Evolutionary conservation across 2,888 invertebrate species (phyloP).

Genomic region (Macrosiphum euphorbiae): DNA sequence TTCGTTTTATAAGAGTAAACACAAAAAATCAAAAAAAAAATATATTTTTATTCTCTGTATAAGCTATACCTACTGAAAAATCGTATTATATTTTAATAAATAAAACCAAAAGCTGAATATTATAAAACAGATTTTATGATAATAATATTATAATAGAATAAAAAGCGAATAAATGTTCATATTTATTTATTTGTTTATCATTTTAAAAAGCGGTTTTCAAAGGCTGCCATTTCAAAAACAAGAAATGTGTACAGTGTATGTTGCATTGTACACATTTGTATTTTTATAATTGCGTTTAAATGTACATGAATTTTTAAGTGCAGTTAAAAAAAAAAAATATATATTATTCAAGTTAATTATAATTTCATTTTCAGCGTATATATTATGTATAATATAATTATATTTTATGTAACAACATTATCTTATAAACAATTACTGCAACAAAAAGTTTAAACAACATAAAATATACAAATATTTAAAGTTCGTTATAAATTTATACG

Average conservation of each 20-base stretch:
- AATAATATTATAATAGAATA: background rate
- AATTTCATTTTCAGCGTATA: background rate
- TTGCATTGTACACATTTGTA: background rate
- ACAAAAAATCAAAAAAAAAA: background rate
- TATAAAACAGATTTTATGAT: background rate
- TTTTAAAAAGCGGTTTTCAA: background rate
- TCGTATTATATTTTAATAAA: background rate
- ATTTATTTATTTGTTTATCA: background rate
- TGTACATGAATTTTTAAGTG: too few species aligned
- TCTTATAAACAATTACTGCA: slow-evolving; percentile 2
- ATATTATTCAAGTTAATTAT: background rate
- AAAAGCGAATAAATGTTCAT: background rate
- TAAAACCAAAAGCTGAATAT: background rate
- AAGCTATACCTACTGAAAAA: background rate
- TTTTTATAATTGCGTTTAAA: too few species aligned
- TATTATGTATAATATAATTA: slow-evolving; percentile 2
- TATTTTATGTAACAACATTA: background rate
- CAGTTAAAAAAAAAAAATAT: background rate
- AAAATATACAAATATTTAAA: slow-evolving; percentile 7
- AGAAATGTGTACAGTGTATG: background rate
- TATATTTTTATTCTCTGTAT: background rate
- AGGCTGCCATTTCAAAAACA: background rate
- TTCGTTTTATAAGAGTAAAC: background rate
- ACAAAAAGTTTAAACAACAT: background rate
- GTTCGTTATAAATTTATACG: background rate